phyloP scores from a whole-genome alignment of 2,797 vertebrate genomes.

The Glyptemys insculpta region DNA sequence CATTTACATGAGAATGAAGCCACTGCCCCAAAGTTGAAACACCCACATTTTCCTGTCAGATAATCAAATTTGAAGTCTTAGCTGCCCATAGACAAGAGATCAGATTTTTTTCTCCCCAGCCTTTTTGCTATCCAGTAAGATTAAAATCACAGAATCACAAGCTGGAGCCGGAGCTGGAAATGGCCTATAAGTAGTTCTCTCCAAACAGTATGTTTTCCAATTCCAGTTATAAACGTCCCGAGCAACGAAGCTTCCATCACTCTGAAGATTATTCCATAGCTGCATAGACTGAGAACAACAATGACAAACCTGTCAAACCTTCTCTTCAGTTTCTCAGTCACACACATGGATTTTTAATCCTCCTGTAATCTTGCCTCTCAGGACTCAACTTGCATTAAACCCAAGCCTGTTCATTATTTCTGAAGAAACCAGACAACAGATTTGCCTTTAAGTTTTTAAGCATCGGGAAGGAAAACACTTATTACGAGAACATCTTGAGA shows the following conservation, averaged over 20 bases:
- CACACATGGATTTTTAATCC: fast-evolving
- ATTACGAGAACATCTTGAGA: background rate
- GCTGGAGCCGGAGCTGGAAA: too few species aligned
- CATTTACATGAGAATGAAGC: background rate
- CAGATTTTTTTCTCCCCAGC: background rate
- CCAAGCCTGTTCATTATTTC: background rate
- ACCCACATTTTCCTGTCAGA: background rate
- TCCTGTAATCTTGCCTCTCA: background rate
- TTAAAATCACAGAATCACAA: background rate
- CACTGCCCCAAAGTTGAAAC: background rate
- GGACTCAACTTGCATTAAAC: background rate
- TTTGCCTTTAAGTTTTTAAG: background rate
- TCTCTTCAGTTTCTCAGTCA: background rate
- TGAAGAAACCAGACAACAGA: background rate
- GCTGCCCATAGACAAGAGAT: background rate
- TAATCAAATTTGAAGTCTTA: background rate
- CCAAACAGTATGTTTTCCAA: background rate
- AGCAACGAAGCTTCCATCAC: background rate
- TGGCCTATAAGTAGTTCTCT: background rate
- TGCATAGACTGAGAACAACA: fast-evolving
- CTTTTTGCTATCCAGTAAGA: background rate
- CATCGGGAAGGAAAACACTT: background rate
- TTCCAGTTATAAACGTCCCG: background rate
- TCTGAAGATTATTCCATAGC: background rate
- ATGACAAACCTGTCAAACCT: background rate